A percentile compares a stretch with the other conserved stretches of the same genome.
Evolutionary conservation across 1,140 invertebrate species (phyloP).

Genomic region (Drosophila murphyi): DNA sequence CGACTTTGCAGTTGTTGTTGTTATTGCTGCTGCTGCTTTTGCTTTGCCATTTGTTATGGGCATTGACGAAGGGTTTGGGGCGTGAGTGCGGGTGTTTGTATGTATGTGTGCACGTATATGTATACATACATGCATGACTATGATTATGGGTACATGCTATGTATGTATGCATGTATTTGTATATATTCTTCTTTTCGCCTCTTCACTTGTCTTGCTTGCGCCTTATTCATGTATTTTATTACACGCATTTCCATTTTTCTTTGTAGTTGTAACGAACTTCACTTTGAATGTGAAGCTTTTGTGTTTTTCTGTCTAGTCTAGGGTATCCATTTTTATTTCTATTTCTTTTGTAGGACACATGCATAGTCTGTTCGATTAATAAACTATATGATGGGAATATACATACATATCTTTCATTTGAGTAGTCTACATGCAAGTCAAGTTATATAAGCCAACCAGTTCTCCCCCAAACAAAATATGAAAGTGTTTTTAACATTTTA

Average conservation of each 20-base stretch:
- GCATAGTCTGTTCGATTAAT: no score
- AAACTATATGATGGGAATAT: no score
- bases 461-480: no score
- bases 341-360: not conserved
- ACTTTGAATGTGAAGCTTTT: conserved; percentile 1
- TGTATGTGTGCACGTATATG: not conserved
- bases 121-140: not conserved
- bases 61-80: conserved; percentile 14
- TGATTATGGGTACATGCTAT: no score
- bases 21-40: conserved; percentile 24
- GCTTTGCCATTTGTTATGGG: conserved; percentile 49
- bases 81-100: conserved; percentile 17
- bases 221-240: not conserved
- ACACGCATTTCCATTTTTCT: not conserved
- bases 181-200: not conserved
- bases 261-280: not conserved
- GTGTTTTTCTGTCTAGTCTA: not conserved
- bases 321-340: not conserved
- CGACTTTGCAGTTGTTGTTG: conserved; percentile 32
- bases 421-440: no score
- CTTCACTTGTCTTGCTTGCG: not conserved
- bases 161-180: not conserved
- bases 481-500: no score
- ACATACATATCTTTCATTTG: no score
- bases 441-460: no score